phyloP scores from a whole-genome alignment of 2,113 vertebrate species.

The Harpagus bidentatus region DNA sequence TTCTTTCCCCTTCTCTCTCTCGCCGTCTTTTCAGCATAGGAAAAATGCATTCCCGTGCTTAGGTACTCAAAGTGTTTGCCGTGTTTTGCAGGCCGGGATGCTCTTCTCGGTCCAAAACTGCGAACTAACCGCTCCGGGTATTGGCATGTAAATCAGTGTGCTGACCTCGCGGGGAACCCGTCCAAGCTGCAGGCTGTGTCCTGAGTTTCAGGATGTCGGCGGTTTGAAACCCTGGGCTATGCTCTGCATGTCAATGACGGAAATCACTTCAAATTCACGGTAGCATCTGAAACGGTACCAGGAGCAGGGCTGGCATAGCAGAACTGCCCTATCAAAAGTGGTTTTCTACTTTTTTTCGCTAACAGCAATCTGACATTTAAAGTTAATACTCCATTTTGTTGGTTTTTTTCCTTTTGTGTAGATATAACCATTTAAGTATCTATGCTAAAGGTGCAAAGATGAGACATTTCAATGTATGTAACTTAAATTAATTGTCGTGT shows the following conservation, averaged over 20 bases:
- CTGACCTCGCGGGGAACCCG: slow-evolving; percentile 13
- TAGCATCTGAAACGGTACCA: neutral
- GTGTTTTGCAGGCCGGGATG: slow-evolving; percentile 3
- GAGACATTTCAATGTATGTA: neutral
- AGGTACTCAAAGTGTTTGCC: slow-evolving; percentile 24
- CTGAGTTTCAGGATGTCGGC: slow-evolving; percentile 31
- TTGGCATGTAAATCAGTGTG: slow-evolving; percentile 69
- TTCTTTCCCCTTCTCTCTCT: neutral
- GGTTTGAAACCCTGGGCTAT: neutral
- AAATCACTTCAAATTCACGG: slow-evolving; percentile 48
- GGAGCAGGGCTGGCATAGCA: neutral
- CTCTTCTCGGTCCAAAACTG: slow-evolving; percentile 5
- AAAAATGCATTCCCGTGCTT: slow-evolving; percentile 53
- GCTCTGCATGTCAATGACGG: slow-evolving; percentile 49
- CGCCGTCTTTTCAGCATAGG: slow-evolving; percentile 10
- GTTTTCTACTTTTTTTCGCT: neutral
- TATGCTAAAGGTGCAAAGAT: neutral
- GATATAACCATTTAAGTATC: neutral
- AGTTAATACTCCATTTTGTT: neutral
- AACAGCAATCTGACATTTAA: neutral
- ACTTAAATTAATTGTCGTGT: neutral
- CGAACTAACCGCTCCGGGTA: neutral
- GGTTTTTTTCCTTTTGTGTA: neutral
- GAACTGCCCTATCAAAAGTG: slow-evolving; percentile 7
- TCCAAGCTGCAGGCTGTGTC: slow-evolving; percentile 41